Evolutionary conservation across 1,140 invertebrate genomes (phyloP), one percentile per base, ranked within the genome.

Genomic region (Mactra quadrangularis): DNA sequence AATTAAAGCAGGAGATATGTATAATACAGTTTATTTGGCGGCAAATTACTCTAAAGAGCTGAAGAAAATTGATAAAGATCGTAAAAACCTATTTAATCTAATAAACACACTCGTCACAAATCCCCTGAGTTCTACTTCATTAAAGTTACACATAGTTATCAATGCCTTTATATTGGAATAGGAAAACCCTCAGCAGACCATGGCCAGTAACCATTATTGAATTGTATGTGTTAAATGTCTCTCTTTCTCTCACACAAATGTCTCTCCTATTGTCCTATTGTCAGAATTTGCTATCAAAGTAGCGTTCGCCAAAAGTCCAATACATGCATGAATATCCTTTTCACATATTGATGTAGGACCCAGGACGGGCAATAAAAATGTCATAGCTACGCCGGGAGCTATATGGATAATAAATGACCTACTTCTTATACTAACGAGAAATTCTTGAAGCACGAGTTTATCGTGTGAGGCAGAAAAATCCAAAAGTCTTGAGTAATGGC

Each of bases 11-110:
- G 29, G 66, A n/a, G n/a, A 82, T 29, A 66, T 25, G 45, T 60
- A 66, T 22, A 64, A 66, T 45, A 50, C 33, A 31, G 25, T 74
- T 27, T 72, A 78, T 31, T 74, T 74, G 59, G 74, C 27, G 41
- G 57, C 85, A 72, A 79, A 79, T 79, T 79, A 79, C 76, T 68
- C 55, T 78, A 79, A 79, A 79, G 62, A 68, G 31, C 27, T 29
- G 62, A 68, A 68, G 62, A 79, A 79, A 72, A 82, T 82, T 82
- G 66, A 72, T 82, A 72, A 72, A 60, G 66, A 82, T 62, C 78
- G 38, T 72, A 68, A 57, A 82, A 82, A 82, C 68, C 55, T 60
- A 50, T 72, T 82, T 82, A 72, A 82, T 82, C 68, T 82, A 50
- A 82, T 82, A 82, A 72, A 72, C 57, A 57, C 50, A 55, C 77